phyloP scores from a whole-genome alignment of 2,113 vertebrate species.

The Oreotrochilus melanogaster region DNA sequence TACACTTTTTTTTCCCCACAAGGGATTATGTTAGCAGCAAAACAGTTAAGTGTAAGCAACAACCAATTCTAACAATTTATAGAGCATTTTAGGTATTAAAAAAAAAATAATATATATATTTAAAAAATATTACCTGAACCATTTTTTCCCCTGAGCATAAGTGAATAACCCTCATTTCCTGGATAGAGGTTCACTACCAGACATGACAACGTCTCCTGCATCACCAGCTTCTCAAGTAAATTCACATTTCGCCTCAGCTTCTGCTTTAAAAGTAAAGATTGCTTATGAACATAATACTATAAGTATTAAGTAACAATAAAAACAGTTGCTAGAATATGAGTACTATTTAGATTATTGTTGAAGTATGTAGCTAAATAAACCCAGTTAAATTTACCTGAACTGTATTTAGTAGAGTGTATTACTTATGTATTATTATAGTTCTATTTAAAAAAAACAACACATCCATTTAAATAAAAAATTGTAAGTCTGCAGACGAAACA shows the following conservation, averaged over 20 bases:
- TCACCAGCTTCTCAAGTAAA: constrained; percentile 96
- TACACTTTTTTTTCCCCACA: background rate
- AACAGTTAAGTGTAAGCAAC: background rate
- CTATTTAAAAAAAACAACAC: background rate
- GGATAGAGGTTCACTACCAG: constrained; percentile 97
- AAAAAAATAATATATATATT: background rate
- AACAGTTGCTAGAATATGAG: background rate
- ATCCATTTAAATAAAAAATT: background rate
- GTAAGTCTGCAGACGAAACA: background rate
- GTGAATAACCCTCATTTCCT: constrained; percentile 97
- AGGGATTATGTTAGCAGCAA: background rate
- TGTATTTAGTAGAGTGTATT: background rate
- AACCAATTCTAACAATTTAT: background rate
- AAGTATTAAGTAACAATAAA: background rate
- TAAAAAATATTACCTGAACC: constrained; percentile 87
- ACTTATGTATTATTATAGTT: background rate
- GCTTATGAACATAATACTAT: constrained; percentile 68
- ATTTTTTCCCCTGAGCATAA: constrained; percentile 99
- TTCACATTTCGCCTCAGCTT: constrained; percentile 99
- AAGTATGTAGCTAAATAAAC: background rate
- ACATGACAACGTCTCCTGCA: constrained; percentile 94
- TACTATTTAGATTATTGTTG: background rate
- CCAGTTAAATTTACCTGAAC: background rate
- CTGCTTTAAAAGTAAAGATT: constrained; percentile 84
- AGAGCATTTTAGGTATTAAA: background rate